These are phyloP conservation scores for Dendrocincla tyrannina DNA, from an alignment of 2,797 vertebrate genomes.

Conservation along the genomic window DNA sequence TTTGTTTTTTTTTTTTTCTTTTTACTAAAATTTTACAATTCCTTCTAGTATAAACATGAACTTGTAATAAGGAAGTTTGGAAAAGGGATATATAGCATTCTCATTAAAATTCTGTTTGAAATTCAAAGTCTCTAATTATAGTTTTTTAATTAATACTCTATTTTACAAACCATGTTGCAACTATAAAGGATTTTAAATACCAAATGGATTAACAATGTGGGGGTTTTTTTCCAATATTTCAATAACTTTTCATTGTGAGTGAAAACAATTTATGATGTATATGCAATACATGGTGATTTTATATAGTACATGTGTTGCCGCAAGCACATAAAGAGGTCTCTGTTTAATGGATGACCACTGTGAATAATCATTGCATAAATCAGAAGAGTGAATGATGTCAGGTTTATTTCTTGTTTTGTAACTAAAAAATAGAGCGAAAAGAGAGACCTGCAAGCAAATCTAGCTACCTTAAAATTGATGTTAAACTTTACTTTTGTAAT, in stretches of 20 bases:
- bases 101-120: background rate
- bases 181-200: background rate
- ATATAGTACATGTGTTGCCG: fast-evolving
- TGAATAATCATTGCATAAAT: background rate
- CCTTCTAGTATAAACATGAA: background rate
- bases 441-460: background rate
- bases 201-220: background rate
- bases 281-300: background rate
- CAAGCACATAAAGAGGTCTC: background rate
- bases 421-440: background rate
- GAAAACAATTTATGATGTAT: background rate
- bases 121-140: background rate
- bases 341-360: background rate
- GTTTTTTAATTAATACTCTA: background rate
- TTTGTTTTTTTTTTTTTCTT: background rate
- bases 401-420: background rate
- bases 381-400: background rate
- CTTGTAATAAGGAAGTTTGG: background rate
- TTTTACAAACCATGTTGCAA: background rate
- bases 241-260: background rate
- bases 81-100: background rate
- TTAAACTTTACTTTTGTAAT: background rate
- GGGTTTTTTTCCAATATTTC: background rate
- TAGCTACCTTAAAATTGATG: background rate
- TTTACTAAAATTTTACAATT: background rate